Evolutionary conservation across 2,113 vertebrate species (phyloP).

Genomic region (Coturnix japonica): DNA sequence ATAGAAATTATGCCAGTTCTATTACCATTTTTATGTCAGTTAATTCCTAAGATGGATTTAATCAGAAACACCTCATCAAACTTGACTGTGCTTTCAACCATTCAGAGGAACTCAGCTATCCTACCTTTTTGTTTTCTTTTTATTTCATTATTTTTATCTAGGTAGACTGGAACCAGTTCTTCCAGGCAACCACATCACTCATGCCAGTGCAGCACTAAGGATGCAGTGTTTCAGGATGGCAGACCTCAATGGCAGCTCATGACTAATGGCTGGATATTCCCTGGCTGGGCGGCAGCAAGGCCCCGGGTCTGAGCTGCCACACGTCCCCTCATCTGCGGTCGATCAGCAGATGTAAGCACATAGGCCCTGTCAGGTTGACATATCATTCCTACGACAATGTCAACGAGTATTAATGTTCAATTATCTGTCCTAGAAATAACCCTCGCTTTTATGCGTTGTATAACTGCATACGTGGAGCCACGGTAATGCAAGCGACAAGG

Average conservation of each 20-base stretch:
- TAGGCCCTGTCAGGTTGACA: constrained; percentile 84
- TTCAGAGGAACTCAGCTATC: not conserved
- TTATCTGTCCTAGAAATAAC: constrained; percentile 88
- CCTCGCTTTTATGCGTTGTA: constrained; percentile 73
- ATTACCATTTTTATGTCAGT: constrained; percentile 37
- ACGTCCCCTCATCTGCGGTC: constrained; percentile 71
- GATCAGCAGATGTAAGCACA: constrained; percentile 82
- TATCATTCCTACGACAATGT: constrained; percentile 83
- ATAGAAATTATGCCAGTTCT: not conserved
- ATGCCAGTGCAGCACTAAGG: fast-evolving
- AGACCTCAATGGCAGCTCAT: constrained; percentile 74
- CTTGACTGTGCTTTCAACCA: not conserved
- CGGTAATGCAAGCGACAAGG: constrained; percentile 76
- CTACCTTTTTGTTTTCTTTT: not conserved
- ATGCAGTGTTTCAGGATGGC: constrained; percentile 16
- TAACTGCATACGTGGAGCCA: constrained; percentile 56
- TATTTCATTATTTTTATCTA: not conserved
- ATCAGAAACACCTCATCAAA: constrained; percentile 49
- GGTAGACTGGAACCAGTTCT: not conserved
- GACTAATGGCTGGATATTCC: constrained; percentile 73
- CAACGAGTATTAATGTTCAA: constrained; percentile 87
- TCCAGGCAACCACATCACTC: fast-evolving
- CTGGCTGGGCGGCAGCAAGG: constrained; percentile 54
- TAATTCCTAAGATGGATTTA: constrained; percentile 7
- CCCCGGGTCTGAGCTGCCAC: constrained; percentile 81